A percentile compares a stretch with the other conserved stretches of the same genome.
These are phyloP conservation scores for Dasyornis broadbenti DNA, from an alignment of 2,113 vertebrate species.

Conservation along the genomic window DNA sequence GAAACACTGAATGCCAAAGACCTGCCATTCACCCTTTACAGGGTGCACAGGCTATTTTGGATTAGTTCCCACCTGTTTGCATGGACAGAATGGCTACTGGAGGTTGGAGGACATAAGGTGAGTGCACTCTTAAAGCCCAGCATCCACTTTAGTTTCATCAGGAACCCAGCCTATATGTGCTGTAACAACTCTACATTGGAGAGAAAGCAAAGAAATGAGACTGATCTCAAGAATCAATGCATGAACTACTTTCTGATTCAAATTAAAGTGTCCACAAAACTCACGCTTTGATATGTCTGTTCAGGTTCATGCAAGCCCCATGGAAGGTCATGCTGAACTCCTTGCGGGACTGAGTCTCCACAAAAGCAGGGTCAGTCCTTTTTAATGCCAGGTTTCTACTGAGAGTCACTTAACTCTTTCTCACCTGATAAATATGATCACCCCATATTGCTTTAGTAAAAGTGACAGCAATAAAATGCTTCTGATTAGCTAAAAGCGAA, in stretches of 20 bases:
- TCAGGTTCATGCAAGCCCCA: not conserved
- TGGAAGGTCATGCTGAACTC: not conserved
- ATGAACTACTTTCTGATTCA: not conserved
- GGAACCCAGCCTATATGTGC: not conserved
- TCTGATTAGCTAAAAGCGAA: not conserved
- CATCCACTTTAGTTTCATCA: not conserved
- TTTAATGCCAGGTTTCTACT: not conserved
- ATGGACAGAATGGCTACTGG: not conserved
- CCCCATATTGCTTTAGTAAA: not conserved
- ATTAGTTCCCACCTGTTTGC: not conserved
- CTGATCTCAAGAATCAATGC: not conserved
- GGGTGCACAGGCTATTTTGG: not conserved
- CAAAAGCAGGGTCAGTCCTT: not conserved
- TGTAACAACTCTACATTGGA: not conserved
- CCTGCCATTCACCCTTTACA: not conserved
- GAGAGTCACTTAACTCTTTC: not conserved
- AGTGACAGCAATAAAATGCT: not conserved
- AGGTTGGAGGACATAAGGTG: not conserved
- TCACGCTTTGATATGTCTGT: not conserved
- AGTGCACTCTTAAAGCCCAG: not conserved
- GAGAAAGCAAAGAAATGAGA: not conserved
- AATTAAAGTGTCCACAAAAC: not conserved
- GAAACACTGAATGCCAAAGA: not conserved
- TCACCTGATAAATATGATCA: not conserved
- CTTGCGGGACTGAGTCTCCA: too few relatives aligned